These are phyloP conservation scores for Chiloscyllium plagiosum DNA, from an alignment of 2,113 vertebrate genomes.

Conservation along the genomic window DNA sequence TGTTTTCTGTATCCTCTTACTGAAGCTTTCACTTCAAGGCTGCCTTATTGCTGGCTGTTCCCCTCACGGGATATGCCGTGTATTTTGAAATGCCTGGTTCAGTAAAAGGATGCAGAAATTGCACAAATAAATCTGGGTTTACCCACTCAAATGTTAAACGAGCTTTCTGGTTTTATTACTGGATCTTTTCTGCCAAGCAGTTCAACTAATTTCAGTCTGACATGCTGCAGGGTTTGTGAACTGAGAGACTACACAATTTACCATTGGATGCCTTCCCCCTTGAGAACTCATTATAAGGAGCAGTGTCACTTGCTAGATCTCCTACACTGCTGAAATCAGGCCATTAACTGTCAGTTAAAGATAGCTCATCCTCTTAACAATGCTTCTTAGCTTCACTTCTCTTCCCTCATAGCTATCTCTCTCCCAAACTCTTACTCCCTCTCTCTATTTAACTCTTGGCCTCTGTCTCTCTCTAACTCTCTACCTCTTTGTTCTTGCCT, in stretches of 20 bases:
- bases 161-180: neutral
- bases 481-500: no score
- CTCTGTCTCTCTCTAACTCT: no score
- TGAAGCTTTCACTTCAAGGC: neutral
- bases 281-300: neutral
- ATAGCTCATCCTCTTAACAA: neutral
- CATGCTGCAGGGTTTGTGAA: neutral
- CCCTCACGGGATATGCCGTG: neutral
- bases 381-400: neutral
- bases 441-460: no score
- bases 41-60: constrained; percentile 1
- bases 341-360: neutral
- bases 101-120: neutral
- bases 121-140: constrained; percentile 26
- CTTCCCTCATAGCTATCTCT: neutral
- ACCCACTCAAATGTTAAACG: neutral
- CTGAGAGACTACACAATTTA: neutral
- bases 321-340: neutral
- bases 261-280: neutral
- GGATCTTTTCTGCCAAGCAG: neutral
- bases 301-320: neutral
- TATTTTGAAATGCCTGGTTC: neutral
- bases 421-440: no score
- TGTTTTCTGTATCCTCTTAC: neutral
- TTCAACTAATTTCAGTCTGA: constrained; percentile 30